phyloP scores from a whole-genome alignment of 1,140 invertebrate species.

The Harpegnathos saltator region DNA sequence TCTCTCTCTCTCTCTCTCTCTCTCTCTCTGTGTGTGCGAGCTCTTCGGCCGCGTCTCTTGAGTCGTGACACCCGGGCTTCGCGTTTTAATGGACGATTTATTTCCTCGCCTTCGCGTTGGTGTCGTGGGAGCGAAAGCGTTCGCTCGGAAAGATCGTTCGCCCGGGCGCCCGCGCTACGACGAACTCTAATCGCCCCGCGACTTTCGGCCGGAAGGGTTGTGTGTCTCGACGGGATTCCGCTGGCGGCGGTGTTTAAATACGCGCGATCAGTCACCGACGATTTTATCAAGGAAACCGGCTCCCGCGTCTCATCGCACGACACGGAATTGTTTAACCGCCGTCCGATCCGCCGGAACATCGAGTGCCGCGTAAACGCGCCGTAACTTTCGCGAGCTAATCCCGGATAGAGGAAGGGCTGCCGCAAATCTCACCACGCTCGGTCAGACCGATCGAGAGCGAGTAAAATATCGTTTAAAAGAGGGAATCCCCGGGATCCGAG shows the following conservation, averaged over 20 bases:
- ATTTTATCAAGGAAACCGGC: constrained; percentile 24
- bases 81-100: constrained; percentile 72
- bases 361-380: neutral
- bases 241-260: constrained; percentile 5
- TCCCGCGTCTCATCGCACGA: neutral
- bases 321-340: constrained; percentile 24
- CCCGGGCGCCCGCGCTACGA: constrained; percentile 34
- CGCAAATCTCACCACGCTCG: constrained; percentile 13
- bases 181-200: constrained; percentile 36
- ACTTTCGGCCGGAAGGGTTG: constrained; percentile 15
- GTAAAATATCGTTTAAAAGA: neutral
- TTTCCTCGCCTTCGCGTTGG: constrained; percentile 57
- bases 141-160: constrained; percentile 53
- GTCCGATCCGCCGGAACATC: neutral
- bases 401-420: neutral
- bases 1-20: too few species aligned
- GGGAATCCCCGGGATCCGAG: neutral
- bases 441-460: neutral
- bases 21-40: neutral
- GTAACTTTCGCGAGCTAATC: constrained; percentile 33
- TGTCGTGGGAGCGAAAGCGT: constrained; percentile 35
- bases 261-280: constrained; percentile 22
- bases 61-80: constrained; percentile 42
- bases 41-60: neutral
- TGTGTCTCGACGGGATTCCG: neutral